These are phyloP conservation scores for Macrophya alboannulata DNA, from an alignment of 2,888 invertebrate species.

Conservation along the genomic window DNA sequence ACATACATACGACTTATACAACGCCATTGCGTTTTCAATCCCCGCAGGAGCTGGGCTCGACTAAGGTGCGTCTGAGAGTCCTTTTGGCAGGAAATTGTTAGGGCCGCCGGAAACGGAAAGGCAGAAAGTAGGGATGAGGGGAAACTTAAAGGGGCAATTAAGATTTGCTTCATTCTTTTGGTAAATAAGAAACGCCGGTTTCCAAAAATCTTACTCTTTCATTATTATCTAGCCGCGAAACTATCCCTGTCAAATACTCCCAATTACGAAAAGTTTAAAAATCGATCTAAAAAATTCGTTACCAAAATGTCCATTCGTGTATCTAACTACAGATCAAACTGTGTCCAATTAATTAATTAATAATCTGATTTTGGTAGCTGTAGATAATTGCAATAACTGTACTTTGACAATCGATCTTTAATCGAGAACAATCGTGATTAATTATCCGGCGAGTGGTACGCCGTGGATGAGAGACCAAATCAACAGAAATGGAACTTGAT, in stretches of 20 bases:
- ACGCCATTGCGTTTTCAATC: conserved; percentile 30
- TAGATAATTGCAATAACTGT: conserved; percentile 27
- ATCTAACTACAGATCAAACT: neutral
- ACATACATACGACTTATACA: conserved; percentile 28
- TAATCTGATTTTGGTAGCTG: conserved; percentile 8
- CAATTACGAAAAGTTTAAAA: neutral
- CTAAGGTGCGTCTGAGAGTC: conserved; percentile 58
- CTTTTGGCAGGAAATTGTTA: conserved; percentile 68
- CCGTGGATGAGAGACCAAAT: conserved; percentile 50
- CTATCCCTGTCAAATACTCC: neutral
- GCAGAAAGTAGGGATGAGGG: neutral
- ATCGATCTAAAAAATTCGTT: neutral
- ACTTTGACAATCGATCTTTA: conserved; percentile 37
- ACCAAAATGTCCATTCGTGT: neutral
- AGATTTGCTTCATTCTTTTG: conserved; percentile 41
- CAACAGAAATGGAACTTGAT: conserved; percentile 55
- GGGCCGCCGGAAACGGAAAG: conserved; percentile 63
- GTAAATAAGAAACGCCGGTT: conserved; percentile 12
- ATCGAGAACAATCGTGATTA: conserved; percentile 48
- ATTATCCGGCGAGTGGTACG: conserved; percentile 26
- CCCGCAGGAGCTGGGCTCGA: conserved; percentile 5
- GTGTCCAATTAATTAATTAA: neutral
- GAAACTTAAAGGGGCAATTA: conserved; percentile 42
- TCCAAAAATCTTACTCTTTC: neutral
- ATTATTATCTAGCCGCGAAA: neutral